Evolutionary conservation across 2,888 invertebrate genomes (phyloP).

Genomic region (Agrochola lota): DNA sequence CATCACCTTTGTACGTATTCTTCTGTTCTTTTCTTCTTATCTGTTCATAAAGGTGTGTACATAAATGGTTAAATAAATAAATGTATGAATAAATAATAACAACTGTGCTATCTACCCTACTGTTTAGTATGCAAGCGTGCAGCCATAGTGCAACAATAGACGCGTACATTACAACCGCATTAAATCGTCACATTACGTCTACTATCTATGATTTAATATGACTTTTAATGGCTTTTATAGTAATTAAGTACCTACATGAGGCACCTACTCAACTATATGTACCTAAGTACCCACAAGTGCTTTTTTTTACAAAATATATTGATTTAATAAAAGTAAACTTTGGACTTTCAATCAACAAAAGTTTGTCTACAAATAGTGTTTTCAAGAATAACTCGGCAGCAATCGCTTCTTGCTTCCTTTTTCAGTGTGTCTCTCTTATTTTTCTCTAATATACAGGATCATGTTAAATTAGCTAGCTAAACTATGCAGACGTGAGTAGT

Average conservation of each 20-base stretch:
- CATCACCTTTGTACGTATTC: too few species aligned
- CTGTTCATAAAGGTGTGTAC: too few species aligned
- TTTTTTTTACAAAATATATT: not conserved
- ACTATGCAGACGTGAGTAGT: too few species aligned
- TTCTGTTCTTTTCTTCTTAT: too few species aligned
- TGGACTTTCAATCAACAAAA: not conserved
- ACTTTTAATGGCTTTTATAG: slow-evolving; percentile 47
- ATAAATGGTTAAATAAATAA: too few species aligned
- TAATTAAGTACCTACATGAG: slow-evolving; percentile 29
- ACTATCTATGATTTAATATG: slow-evolving; percentile 51
- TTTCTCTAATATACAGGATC: too few species aligned
- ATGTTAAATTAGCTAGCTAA: too few species aligned
- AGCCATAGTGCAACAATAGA: slow-evolving; percentile 66
- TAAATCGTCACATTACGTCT: slow-evolving; percentile 61
- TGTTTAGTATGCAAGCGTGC: slow-evolving; percentile 58
- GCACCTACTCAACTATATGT: not conserved
- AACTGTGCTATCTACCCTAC: slow-evolving; percentile 45
- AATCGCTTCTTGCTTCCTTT: too few species aligned
- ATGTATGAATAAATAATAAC: not conserved
- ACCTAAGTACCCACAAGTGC: not conserved
- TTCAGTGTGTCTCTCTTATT: too few species aligned
- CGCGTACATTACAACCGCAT: slow-evolving; percentile 63
- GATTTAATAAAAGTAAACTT: not conserved
- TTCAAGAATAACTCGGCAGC: not conserved
- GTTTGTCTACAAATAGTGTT: not conserved